Evolutionary conservation across 2,888 invertebrate species (phyloP), one percentile per base, ranked within the genome.

Genomic region (Druceiella hillmani): DNA sequence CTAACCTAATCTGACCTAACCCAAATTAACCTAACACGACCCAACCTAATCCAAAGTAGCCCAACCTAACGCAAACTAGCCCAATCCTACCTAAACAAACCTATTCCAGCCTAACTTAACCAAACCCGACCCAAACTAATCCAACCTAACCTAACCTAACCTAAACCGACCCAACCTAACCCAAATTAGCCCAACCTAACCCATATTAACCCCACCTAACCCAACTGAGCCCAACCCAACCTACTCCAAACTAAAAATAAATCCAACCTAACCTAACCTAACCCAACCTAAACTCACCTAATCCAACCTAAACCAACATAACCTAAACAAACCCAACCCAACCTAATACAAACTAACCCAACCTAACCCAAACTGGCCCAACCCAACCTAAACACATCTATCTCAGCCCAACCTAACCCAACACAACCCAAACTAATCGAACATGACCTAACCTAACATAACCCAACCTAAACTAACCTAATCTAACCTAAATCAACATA

Each of bases 401-500:
- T 10, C 7, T n/a, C 11, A 27, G 5, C 27, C 27, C 11, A 10
- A 10, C n/a, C n/a, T n/a, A 27, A 10, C 11, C 7, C 5, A 10
- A n/a, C 27, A 5, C 11, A 27, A 6, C 27, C n/a, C 5, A 6
- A 6, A 4, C 27, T 10, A 6, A 27, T 5, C 27, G 5, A n/a
- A 27, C 27, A 9, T n/a, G 5, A 27, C n/a, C 7, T 27, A 6
- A 6, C 11, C 11, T 27, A 10, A 10, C 11, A 5, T 10, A 6
- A n/a, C 7, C 27, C 10, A 27, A n/a, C n/a, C n/a, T 27, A 27
- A 41, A 37, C 41, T 41, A 41, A 38, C 41, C 41, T 41, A 41
- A 41, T 38, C 41, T 41, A 36, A 37, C 36, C 41, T 40, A 40
- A 40, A 35, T 38, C 38, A 41, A 41, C 41, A 37, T 41, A 41